Conservation (phyloP, 2,113 vertebrate genomes). For the Colistium nudipinnis region DNA sequence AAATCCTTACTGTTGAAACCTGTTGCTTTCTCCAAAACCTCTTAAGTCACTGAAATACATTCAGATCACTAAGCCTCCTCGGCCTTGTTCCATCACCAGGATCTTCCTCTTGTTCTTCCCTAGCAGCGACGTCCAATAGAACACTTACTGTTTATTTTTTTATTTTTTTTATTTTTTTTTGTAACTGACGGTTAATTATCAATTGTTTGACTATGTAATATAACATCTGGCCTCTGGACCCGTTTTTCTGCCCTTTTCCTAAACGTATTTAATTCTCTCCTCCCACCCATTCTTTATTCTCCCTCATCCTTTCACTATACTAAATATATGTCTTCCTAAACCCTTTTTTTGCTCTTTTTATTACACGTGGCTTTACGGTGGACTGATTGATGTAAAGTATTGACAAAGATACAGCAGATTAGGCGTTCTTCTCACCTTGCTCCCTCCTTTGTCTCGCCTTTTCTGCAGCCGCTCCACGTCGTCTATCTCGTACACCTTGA, state of each 20-base stretch:
- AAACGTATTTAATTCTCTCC: neutral
- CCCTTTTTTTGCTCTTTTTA: neutral
- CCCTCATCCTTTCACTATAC: neutral
- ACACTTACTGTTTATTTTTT: conserved; percentile 24
- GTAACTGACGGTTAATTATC: too few species aligned
- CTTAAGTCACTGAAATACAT: neutral
- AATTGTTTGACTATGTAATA: too few species aligned
- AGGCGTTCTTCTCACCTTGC: conserved; percentile 92
- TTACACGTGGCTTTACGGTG: too few species aligned
- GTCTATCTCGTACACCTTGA: conserved; percentile 99
- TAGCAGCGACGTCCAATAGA: too few species aligned
- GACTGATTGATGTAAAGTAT: too few species aligned
- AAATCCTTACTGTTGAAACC: conserved; percentile 20
- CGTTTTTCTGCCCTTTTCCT: conserved; percentile 10
- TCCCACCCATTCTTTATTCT: conserved; percentile 14
- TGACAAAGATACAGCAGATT: too few species aligned
- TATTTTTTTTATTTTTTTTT: too few species aligned
- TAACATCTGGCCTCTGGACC: conserved; percentile 14
- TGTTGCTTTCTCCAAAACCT: neutral
- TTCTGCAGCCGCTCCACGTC: conserved; percentile 94
- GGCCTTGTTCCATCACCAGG: neutral
- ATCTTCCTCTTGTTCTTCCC: neutral
- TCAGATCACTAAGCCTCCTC: neutral
- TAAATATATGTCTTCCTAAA: neutral
- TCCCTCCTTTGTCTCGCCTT: conserved; percentile 81